phyloP scores from a whole-genome alignment of 2,797 vertebrate species.

The Mus caroli region DNA sequence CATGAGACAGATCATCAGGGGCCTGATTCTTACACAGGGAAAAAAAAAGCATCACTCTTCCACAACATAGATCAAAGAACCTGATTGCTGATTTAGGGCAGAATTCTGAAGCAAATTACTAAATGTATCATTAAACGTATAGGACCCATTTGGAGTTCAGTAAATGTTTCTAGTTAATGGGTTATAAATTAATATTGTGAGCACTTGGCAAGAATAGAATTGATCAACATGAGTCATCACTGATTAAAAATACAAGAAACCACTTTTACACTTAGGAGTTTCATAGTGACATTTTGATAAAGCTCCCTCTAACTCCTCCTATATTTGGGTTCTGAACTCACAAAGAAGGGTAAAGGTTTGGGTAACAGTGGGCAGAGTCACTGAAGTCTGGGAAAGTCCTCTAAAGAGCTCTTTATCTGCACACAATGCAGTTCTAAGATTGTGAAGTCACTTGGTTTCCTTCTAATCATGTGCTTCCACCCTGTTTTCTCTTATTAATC shows the following conservation, averaged over 20 bases:
- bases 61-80: conserved; percentile 38
- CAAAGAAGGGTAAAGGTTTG: neutral
- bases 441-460: neutral
- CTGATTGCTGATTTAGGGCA: conserved; percentile 3
- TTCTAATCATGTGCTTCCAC: neutral
- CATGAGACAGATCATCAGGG: neutral
- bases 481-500: neutral
- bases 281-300: conserved; percentile 32
- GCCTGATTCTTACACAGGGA: conserved; percentile 34
- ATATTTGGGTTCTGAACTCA: neutral
- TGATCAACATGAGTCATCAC: conserved; percentile 51
- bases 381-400: neutral
- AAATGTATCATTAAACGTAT: conserved; percentile 37
- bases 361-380: neutral
- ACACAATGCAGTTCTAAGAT: neutral
- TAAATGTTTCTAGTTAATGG: conserved; percentile 13
- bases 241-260: conserved; percentile 63
- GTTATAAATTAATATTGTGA: conserved; percentile 57
- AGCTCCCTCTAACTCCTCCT: neutral
- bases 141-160: neutral
- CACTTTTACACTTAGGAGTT: conserved; percentile 11
- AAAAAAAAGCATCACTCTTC: neutral
- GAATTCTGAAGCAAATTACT: conserved; percentile 38
- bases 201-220: conserved; percentile 21
- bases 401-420: neutral